Evolutionary conservation across 2,113 vertebrate species (phyloP).

Genomic region (Aleadryas rufinucha): DNA sequence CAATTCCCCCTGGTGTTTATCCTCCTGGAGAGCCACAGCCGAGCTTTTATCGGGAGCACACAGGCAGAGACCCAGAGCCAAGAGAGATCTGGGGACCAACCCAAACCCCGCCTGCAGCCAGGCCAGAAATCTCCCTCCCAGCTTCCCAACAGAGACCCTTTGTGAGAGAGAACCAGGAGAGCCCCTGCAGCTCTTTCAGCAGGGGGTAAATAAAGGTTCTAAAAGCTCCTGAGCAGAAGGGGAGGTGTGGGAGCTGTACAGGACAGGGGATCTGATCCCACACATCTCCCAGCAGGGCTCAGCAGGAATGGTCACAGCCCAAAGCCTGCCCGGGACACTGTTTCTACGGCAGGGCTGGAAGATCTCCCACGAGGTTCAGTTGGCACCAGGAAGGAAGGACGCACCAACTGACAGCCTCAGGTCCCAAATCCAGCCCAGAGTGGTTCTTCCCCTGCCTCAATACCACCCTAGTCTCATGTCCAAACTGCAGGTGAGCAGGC

Average conservation of each 20-base stretch:
- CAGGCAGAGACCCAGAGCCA: neutral
- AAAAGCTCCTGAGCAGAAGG: neutral
- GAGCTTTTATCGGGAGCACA: rapidly evolving
- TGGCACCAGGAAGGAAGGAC: neutral
- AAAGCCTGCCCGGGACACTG: rapidly evolving
- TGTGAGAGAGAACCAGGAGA: rapidly evolving
- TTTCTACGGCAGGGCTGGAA: neutral
- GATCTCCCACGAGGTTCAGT: rapidly evolving
- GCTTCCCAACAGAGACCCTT: neutral
- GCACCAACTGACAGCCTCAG: rapidly evolving
- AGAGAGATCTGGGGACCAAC: neutral
- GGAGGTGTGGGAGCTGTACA: neutral
- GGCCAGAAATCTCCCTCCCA: neutral
- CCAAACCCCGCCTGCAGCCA: neutral
- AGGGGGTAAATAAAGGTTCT: rapidly evolving
- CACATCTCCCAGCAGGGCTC: neutral
- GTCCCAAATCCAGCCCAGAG: neutral
- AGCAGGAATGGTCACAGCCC: neutral
- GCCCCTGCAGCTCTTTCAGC: neutral
- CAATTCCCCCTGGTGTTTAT: rapidly evolving
- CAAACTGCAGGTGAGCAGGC: neutral
- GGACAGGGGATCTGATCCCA: rapidly evolving
- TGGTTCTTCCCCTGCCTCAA: too few relatives aligned
- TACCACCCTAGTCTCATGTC: rapidly evolving
- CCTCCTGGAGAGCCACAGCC: neutral